Base-by-base conservation (phyloP, 2,797 vertebrate genomes). In the Selene dorsalis region DNA sequence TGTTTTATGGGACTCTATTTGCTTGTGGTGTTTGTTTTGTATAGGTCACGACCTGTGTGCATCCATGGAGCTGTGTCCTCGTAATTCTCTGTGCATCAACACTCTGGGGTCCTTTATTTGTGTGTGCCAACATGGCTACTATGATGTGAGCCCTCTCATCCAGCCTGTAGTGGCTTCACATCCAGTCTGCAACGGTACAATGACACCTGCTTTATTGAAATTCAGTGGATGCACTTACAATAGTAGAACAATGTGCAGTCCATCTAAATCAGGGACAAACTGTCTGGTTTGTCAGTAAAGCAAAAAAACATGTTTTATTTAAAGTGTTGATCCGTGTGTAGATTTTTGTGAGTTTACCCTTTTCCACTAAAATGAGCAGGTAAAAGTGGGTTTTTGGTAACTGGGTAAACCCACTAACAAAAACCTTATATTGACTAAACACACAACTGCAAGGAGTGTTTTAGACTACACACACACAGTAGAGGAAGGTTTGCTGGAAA, bases 21-120 rank as follows among this genome's bases (percentile, higher is more conserved):
- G 9, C 2, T 24, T 24, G 56, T 50, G 4, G 0, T 43, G 12
- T 30, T 62, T 64, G 14, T 11, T 55, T 26, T 22, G 0, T 57
- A 8, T 73, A 95, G 94, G 89, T 87, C 85, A 89, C 20, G 92
- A 94, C 82, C 56, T 91, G 28, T 95, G 94, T 45, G 45, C 64
- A 3, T 69, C 73, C 11, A 32, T 62, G 55, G 32, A 26, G 0
- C 59, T 64, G 11, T 95, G 94, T 82, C 75, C 91, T 10, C 41
- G 0, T 20, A 41, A 90, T 30, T 91, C 94, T 38, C 14, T 88
- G 24, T 95, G 94, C 75, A 58, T 94, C 82, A 94, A 92, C 86
- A 93, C 91, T 10, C 77, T 94, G 82, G 88, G 82, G 60, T 94
- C 91, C 16, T 91, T 75, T 70, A 70, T 66, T 0, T 95, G 94